Conservation (phyloP, 2,113 vertebrate genomes). For the Nestor notabilis region DNA sequence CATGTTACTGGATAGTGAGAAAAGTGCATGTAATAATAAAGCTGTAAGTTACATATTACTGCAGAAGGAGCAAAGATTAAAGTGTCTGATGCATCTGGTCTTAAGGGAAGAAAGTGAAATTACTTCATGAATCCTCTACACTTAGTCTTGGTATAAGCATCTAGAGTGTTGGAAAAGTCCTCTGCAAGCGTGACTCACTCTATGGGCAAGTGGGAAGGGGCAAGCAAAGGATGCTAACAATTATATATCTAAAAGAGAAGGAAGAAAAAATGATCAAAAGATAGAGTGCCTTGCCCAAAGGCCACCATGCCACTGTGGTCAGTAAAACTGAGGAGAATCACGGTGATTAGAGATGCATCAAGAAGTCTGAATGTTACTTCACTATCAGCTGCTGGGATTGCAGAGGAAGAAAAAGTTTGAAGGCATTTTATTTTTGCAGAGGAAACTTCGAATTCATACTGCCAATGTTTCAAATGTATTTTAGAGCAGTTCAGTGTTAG, state of each 20-base stretch:
- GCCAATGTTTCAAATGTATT: background rate
- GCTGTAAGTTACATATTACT: background rate
- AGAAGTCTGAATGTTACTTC: background rate
- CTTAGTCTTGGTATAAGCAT: background rate
- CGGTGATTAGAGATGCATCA: background rate
- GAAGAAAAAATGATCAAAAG: background rate
- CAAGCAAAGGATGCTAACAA: background rate
- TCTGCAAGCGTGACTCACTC: background rate
- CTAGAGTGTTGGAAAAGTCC: background rate
- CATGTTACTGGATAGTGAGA: background rate
- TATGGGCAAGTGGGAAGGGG: background rate
- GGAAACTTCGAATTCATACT: background rate
- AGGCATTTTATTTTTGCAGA: background rate
- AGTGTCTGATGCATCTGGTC: background rate
- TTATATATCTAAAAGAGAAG: background rate
- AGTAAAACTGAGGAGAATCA: conserved; percentile 8
- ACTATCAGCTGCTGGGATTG: background rate
- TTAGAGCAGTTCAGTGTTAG: background rate
- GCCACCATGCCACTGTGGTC: background rate
- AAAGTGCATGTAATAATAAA: background rate
- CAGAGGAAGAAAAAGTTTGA: background rate
- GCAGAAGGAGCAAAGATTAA: background rate
- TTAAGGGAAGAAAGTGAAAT: background rate
- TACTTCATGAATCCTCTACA: background rate
- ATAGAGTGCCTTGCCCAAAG: background rate